Base-by-base conservation (phyloP, 1,140 invertebrate species). In the Linepithema humile region DNA sequence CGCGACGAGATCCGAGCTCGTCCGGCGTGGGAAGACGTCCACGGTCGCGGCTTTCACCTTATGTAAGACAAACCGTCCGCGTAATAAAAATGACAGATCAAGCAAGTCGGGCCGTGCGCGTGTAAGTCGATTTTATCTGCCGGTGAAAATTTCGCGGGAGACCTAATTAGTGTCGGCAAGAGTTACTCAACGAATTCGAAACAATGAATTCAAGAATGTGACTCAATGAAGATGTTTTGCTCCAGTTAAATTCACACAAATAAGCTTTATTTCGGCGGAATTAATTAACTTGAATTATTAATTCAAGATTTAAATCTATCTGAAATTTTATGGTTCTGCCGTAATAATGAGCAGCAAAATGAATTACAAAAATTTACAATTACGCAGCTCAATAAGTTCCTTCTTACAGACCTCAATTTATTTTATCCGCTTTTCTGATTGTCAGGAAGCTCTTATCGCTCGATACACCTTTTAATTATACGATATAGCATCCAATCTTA, bases 11-110 rank as follows among this genome's bases (percentile, higher is more conserved):
- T 62, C n/a, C 62, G 7, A 35, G 29, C 55, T 48, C 62, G 38
- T 64, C 57, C 53, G 53, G 40, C 73, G 67, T 55, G 62, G 69
- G 82, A 86, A 87, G 84, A 69, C n/a, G 10, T 70, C 77, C 77
- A 80, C 12, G 77, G 38, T 55, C 77, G 77, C 29, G 55, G 15
- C 77, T 80, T 69, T 80, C 62, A 70, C 77, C 65, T 80, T 80
- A 70, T 29, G 77, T 70, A 80, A 80, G 62, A 70, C 29, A 80
- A 69, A 80, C 23, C 45, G 12, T 50, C 35, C 48, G 77, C 62
- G 62, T 35, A 38, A 57, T 70, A 80, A 80, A 80, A 64, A 77
- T 77, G 20, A 77, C 23, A 35, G 20, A 64, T 65, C 57, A 12
- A n/a, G 32, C 75, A 40, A 29, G 23, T 23, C 6, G 5, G 43